These are phyloP conservation scores for Dipodomys merriami DNA, from an alignment of 2,113 vertebrate species.

Conservation along the genomic window DNA sequence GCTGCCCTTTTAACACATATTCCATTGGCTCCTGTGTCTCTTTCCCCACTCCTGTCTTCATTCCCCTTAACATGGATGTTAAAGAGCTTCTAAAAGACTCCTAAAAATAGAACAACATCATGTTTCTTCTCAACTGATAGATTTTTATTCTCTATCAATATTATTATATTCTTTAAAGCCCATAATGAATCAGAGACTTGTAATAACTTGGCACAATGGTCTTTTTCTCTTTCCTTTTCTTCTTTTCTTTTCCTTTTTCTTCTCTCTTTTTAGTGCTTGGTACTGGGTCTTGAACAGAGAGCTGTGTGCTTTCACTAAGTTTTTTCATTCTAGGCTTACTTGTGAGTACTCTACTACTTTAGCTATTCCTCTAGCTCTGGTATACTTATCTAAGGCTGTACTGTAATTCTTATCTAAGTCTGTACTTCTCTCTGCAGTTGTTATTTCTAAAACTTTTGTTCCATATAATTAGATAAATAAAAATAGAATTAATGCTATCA, in stretches of 20 bases:
- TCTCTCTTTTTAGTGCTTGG: too few species aligned
- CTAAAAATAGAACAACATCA: not conserved
- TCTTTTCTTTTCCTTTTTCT: too few species aligned
- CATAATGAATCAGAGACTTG: not conserved
- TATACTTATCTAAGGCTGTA: not conserved
- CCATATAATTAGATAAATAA: not conserved
- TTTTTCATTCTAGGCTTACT: too few species aligned
- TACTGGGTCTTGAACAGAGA: too few species aligned
- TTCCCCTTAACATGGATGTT: not conserved
- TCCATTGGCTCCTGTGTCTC: not conserved
- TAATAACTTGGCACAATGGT: not conserved
- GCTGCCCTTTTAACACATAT: not conserved
- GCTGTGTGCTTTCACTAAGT: too few species aligned
- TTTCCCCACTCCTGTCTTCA: not conserved
- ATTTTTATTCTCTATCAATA: not conserved
- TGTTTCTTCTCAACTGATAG: not conserved
- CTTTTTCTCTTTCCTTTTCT: too few species aligned
- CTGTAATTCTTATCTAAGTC: not conserved
- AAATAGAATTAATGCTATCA: not conserved
- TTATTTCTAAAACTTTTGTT: not conserved
- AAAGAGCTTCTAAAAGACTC: not conserved
- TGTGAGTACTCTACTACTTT: too few species aligned
- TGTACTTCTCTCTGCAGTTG: not conserved
- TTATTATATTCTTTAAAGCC: conserved; percentile 1
- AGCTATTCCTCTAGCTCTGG: too few species aligned